phyloP scores from a whole-genome alignment of 2,797 vertebrate genomes.

The Neoniphon sammara region DNA sequence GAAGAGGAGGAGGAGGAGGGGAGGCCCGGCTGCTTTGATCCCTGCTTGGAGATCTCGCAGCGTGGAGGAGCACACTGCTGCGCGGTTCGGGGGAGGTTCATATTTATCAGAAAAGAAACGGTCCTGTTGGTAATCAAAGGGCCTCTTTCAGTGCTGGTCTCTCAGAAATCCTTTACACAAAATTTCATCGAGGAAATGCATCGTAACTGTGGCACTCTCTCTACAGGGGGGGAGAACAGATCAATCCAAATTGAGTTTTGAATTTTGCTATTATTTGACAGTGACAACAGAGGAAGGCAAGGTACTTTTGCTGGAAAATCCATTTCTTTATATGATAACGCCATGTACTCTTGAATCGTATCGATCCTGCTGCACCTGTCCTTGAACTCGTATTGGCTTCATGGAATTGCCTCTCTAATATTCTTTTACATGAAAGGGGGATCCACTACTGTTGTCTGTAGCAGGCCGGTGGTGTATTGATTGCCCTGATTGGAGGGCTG shows the following conservation, averaged over 20 bases:
- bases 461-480: slow-evolving; percentile 56
- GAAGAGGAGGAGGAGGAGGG: slow-evolving; percentile 34
- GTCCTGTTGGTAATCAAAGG: slow-evolving; percentile 51
- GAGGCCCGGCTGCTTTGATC: slow-evolving; percentile 65
- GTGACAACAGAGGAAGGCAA: slow-evolving; percentile 34
- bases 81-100: slow-evolving; percentile 39
- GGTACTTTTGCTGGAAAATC: slow-evolving; percentile 26
- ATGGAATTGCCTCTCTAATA: slow-evolving; percentile 54
- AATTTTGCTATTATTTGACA: slow-evolving; percentile 42
- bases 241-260: slow-evolving; percentile 55
- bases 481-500: slow-evolving; percentile 61
- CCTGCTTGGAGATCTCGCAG: slow-evolving; percentile 54
- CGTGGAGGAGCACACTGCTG: slow-evolving; percentile 25
- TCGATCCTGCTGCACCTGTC: slow-evolving; percentile 57
- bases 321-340: slow-evolving; percentile 10
- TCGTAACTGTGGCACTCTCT: slow-evolving; percentile 36
- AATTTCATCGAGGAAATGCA: slow-evolving; percentile 37
- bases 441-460: slow-evolving; percentile 44
- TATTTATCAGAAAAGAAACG: slow-evolving; percentile 44
- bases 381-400: slow-evolving; percentile 62
- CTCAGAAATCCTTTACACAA: slow-evolving; percentile 37
- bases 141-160: slow-evolving; percentile 22
- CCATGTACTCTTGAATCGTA: slow-evolving; percentile 32
- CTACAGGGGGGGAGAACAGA: slow-evolving; percentile 45
- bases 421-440: slow-evolving; percentile 56